Base-by-base conservation (phyloP, 2,888 invertebrate genomes). In the Harpalus rubripes region DNA sequence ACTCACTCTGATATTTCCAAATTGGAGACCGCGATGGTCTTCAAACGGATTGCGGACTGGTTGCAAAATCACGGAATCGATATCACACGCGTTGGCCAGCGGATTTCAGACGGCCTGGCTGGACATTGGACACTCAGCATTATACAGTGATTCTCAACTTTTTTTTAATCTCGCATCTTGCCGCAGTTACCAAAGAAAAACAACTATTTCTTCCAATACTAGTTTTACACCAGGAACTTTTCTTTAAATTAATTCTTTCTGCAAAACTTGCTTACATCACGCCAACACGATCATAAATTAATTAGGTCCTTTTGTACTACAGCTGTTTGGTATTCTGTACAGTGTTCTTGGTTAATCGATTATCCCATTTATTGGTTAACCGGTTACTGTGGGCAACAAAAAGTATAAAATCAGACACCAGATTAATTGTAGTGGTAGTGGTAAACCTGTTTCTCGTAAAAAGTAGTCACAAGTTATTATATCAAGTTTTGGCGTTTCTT, bases 1-100 rank as follows among this genome's bases (percentile, higher is more conserved):
- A 78, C 52, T 83, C 61, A 59, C 74, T 84, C 78, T 84, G 84
- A 84, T 84, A 84, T 84, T 84, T 84, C 84, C 61, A 76, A 84
- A 84, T 84, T 84, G 84, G 78, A 84, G 78, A 76, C 65, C 63
- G 78, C 76, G 22, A 18, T 41, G 76, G 22, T 61, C 63, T 63
- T 78, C 78, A 63, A 84, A 76, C 65, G 61, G 78, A 84, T 84
- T 84, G 84, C 76, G 78, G 56, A 52, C 61, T 61, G 56, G 78
- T 58, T 18, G 74, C 59, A 22, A 74, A 83, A 83, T 83, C 83
- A 39, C 59, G 39, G 83, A 83, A 74, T 83, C 83, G 74, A 83
- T 83, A 83, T 74, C 83, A 59, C 26, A 68, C 18, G 61, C 61
- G 61, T 61, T 61, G 61, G 61, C 10, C 61, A 61, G 18, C 22